phyloP scores from a whole-genome alignment of 2,113 vertebrate species.

The Solea solea region DNA sequence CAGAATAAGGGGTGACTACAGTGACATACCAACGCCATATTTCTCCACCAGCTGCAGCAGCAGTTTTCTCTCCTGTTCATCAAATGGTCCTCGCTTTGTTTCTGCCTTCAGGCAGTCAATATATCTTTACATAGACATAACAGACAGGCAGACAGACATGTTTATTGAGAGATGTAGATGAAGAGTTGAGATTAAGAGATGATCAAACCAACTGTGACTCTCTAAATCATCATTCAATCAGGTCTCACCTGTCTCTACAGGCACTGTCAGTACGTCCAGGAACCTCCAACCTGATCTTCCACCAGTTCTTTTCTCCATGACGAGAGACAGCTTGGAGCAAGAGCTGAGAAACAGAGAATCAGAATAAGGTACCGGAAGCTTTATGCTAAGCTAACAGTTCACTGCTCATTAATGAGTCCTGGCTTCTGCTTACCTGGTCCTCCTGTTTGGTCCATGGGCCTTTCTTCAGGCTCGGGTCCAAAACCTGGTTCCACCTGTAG shows the following conservation, averaged over 20 bases:
- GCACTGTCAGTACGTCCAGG: slow-evolving; percentile 88
- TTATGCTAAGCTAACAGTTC: not conserved
- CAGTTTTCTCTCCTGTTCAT: slow-evolving; percentile 80
- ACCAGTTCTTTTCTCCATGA: slow-evolving; percentile 87
- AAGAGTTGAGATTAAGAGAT: not conserved
- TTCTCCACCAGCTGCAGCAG: slow-evolving; percentile 84
- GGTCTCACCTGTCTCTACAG: slow-evolving; percentile 89
- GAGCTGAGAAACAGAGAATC: slow-evolving; percentile 75
- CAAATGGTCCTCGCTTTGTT: slow-evolving; percentile 87
- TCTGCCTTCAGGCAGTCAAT: slow-evolving; percentile 82
- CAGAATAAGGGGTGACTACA: not conserved
- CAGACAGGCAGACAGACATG: slow-evolving; percentile 6
- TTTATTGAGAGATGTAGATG: not conserved
- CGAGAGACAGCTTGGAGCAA: slow-evolving; percentile 86
- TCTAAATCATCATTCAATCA: not conserved
- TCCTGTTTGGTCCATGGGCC: slow-evolving; percentile 89
- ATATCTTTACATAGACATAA: slow-evolving; percentile 80
- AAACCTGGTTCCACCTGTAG: slow-evolving; percentile 89
- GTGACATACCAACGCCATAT: slow-evolving; percentile 86
- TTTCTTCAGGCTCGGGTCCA: slow-evolving; percentile 88
- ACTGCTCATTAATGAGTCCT: not conserved
- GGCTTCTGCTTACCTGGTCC: slow-evolving; percentile 80
- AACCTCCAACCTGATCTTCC: slow-evolving; percentile 88
- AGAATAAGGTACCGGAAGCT: no score
- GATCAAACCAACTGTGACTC: not conserved